Evolutionary conservation across 2,888 invertebrate genomes (phyloP), one percentile per base, ranked within the genome.

Genomic region (Cylindroiulus punctatus): DNA sequence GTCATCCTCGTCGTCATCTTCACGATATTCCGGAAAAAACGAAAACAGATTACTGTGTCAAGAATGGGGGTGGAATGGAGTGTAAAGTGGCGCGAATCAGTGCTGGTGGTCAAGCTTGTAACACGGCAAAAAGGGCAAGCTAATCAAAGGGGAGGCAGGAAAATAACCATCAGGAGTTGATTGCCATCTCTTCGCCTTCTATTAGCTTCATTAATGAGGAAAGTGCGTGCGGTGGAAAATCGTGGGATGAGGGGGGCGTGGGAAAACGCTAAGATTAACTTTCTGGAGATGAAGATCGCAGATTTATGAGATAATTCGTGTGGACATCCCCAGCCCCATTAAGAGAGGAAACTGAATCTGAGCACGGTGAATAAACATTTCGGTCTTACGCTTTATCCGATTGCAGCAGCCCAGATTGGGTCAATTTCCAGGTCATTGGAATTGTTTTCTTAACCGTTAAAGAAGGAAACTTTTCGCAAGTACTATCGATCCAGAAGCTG

Each of bases 31-130:
- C 65, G 10, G 26, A 22, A 22, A 65, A 65, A 65, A 65, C 0
- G 22, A 22, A n/a, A 22, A 22, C 22, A 26, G n/a, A 8, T 65
- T 22, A 26, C 36, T 36, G 36, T 2, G 36, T 26, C 26, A 65
- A 26, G 65, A 65, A 65, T 65, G 65, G 65, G 65, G 65, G 65
- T 10, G 65, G 65, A 65, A 65, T 65, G 22, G 65, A 65, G 65
- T 65, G 65, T 65, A 65, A 65, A 65, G 4, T 26, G n/a, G 5
- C 65, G 22, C 12, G 65, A 65, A 65, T 65, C 65, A 10, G 26
- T 26, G 65, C 26, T 65, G 65, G 26, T 65, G 65, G 65, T 65
- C 57, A 4, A 19, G 22, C 65, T 10, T 10, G 65, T 8, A 10
- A 26, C 8, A 19, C 7, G 22, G 26, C 22, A 65, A 65, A 65